Base-by-base conservation (phyloP, 2,888 invertebrate species). In the Adineta ricciae region DNA sequence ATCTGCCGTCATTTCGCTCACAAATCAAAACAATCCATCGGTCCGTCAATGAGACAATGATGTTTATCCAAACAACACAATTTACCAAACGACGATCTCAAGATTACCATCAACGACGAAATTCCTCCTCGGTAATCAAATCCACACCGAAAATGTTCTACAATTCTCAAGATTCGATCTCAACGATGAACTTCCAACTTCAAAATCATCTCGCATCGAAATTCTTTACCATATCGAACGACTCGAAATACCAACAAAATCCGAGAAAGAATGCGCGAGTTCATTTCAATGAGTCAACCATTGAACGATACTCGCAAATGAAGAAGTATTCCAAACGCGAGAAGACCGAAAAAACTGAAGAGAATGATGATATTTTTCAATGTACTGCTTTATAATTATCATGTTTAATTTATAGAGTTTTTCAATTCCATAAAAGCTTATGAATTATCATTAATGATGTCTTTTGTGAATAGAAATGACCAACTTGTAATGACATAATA, bases 221-320 rank as follows among this genome's bases (percentile, higher is more conserved):
- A 64, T 64, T 32, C 32, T 3, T 32, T 64, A 64, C 64, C 16
- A 36, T 27, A 64, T 64, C 64, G 19, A 64, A 32, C 32, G 32
- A 64, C 32, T 32, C 27, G 4, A 64, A 64, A 64, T 27, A 64
- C 32, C 32, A 32, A 64, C 32, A 64, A 16, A 64, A 64, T 32
- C 64, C 32, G 32, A 64, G 64, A 64, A 64, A 64, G 32, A 27
- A 78, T 78, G 78, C 32, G 11, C 38, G 78, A 38, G 8, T n/a
- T n/a, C n/a, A 41, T 78, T 78, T 78, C n/a, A 78, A 78, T 78
- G 78, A 78, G n/a, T 32, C 78, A 78, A 78, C 24, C n/a, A 41
- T 78, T 78, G 36, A 78, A 78, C 24, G 32, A 78, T 24, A 41
- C n/a, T 8, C 41, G 5, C 36, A 41, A 21, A 14, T 21, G n/a